phyloP scores from a whole-genome alignment of 2,797 vertebrate species.

The Bryconaethiops microstoma region DNA sequence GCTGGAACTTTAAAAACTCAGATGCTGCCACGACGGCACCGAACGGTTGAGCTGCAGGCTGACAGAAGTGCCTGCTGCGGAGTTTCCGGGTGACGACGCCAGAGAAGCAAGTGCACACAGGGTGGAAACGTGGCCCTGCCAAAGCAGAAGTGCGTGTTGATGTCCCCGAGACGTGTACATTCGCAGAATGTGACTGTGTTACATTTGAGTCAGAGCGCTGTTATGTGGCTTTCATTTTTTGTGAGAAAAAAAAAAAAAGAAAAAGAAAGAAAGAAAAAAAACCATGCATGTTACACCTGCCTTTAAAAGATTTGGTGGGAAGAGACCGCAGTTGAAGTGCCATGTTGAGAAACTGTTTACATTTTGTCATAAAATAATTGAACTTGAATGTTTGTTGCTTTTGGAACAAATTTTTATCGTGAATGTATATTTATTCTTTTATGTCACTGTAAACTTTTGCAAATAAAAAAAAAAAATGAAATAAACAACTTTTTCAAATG shows the following conservation, averaged over 20 bases:
- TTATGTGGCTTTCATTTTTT: conserved; percentile 66
- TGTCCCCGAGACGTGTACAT: conserved; percentile 56
- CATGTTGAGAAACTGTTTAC: conserved; percentile 67
- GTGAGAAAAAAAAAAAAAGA: conserved; percentile 55
- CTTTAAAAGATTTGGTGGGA: conserved; percentile 51
- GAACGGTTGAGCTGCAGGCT: conserved; percentile 13
- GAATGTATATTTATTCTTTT: conserved; percentile 78
- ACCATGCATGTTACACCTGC: conserved; percentile 65
- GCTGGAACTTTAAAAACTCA: not conserved
- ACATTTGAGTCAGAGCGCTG: conserved; percentile 62
- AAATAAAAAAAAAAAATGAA: conserved; percentile 54
- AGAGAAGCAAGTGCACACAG: conserved; percentile 38
- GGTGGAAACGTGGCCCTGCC: conserved; percentile 42
- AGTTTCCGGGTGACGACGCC: conserved; percentile 11
- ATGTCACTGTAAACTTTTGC: conserved; percentile 64
- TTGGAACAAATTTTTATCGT: conserved; percentile 69
- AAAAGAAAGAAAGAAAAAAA: conserved; percentile 53
- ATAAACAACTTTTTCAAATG: conserved; percentile 42
- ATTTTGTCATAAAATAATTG: conserved; percentile 65
- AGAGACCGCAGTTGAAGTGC: conserved; percentile 50
- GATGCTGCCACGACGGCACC: conserved; percentile 7
- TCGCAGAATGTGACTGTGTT: conserved; percentile 66
- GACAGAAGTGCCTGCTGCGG: conserved; percentile 12
- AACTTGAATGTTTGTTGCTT: conserved; percentile 71
- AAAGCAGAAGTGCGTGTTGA: conserved; percentile 40